phyloP scores from a whole-genome alignment of 2,113 vertebrate genomes.

The Microcebus jonahi region DNA sequence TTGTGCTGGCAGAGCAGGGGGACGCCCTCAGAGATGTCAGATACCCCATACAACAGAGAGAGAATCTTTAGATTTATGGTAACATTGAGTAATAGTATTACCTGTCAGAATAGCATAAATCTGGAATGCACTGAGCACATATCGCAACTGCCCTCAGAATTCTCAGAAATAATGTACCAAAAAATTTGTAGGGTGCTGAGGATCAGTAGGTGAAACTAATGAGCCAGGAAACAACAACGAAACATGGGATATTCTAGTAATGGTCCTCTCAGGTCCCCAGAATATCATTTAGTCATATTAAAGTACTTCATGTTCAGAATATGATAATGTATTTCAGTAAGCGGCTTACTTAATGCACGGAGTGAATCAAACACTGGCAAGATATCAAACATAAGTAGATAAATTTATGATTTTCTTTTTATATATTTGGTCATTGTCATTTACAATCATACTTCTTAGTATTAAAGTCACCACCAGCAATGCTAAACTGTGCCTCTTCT shows the following conservation, averaged over 20 bases:
- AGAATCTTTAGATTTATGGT: accelerated
- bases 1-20: too few species aligned
- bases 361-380: neutral
- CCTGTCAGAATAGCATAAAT: neutral
- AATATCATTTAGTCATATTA: neutral
- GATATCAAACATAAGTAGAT: neutral
- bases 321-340: neutral
- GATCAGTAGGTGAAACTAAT: neutral
- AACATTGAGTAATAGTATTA: neutral
- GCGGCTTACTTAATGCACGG: neutral
- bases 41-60: neutral
- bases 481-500: neutral
- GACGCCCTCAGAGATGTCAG: neutral
- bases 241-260: neutral
- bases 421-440: neutral
- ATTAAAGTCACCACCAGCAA: neutral
- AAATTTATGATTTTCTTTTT: neutral
- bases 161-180: neutral
- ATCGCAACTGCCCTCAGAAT: neutral
- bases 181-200: neutral
- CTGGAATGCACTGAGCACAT: neutral
- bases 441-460: neutral
- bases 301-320: neutral
- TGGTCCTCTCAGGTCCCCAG: neutral
- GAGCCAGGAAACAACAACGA: neutral